These are phyloP conservation scores for Pangasius djambal DNA, from an alignment of 2,797 vertebrate genomes.

Conservation along the genomic window DNA sequence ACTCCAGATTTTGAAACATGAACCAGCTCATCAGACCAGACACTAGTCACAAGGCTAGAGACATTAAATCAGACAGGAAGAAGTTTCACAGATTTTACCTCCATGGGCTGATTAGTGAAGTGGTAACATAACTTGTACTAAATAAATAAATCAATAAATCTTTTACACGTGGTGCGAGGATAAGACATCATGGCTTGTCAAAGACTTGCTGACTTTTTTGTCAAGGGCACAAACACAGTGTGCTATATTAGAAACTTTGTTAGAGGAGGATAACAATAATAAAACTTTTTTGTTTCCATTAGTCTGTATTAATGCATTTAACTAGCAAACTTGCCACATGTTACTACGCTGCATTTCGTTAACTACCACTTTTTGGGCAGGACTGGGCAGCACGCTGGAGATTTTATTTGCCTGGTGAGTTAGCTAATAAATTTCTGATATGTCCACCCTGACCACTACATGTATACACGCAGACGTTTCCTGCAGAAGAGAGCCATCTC, in stretches of 20 bases:
- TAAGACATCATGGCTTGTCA: neutral
- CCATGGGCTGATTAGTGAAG: neutral
- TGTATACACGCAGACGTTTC: neutral
- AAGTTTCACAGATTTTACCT: neutral
- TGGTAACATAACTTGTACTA: neutral
- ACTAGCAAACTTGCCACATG: neutral
- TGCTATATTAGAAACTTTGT: neutral
- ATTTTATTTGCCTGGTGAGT: neutral
- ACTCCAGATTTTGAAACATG: neutral
- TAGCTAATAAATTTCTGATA: neutral
- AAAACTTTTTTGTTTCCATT: neutral
- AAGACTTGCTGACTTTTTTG: neutral
- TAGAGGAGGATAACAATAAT: neutral
- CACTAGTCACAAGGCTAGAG: neutral
- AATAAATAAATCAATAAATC: neutral
- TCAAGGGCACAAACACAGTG: neutral
- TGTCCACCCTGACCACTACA: neutral
- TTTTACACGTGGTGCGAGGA: neutral
- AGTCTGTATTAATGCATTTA: neutral
- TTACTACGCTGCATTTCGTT: neutral
- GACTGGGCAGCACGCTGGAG: neutral
- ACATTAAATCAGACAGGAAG: neutral
- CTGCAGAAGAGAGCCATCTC: neutral
- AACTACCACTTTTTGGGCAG: neutral
- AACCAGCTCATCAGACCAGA: neutral